Evolutionary conservation across 2,797 vertebrate genomes (phyloP).

Genomic region (Stomatorhinus walkeri): DNA sequence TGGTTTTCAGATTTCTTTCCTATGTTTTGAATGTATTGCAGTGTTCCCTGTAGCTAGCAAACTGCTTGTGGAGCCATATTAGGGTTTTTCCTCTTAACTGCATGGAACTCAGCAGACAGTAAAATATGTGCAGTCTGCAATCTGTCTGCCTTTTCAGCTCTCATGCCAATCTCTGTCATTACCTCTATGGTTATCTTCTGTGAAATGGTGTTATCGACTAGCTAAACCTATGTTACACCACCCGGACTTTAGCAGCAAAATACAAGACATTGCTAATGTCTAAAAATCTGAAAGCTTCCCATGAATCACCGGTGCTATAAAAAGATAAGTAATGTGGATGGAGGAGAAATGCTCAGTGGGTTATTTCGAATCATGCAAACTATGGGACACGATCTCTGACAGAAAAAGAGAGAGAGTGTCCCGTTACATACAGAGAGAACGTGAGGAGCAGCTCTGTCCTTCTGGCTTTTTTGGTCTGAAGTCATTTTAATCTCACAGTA

Average conservation of each 20-base stretch:
- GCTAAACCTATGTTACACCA: background rate
- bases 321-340: background rate
- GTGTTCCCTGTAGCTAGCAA: background rate
- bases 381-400: background rate
- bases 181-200: background rate
- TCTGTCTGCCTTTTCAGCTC: background rate
- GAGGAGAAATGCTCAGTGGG: background rate
- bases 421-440: background rate
- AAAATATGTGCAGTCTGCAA: background rate
- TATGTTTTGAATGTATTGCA: background rate
- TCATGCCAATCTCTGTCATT: background rate
- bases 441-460: background rate
- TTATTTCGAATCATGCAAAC: background rate
- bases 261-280: background rate
- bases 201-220: background rate
- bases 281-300: background rate
- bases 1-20: background rate
- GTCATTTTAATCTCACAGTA: background rate
- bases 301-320: background rate
- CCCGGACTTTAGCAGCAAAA: background rate
- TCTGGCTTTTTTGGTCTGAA: background rate
- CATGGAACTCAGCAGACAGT: background rate
- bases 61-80: background rate
- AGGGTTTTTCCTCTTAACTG: background rate
- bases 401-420: background rate